Percentiles rank a stretch among this genome's conserved stretches.
Evolutionary conservation across 2,888 invertebrate genomes (phyloP).

Genomic region (Drosophila fulvimacula): DNA sequence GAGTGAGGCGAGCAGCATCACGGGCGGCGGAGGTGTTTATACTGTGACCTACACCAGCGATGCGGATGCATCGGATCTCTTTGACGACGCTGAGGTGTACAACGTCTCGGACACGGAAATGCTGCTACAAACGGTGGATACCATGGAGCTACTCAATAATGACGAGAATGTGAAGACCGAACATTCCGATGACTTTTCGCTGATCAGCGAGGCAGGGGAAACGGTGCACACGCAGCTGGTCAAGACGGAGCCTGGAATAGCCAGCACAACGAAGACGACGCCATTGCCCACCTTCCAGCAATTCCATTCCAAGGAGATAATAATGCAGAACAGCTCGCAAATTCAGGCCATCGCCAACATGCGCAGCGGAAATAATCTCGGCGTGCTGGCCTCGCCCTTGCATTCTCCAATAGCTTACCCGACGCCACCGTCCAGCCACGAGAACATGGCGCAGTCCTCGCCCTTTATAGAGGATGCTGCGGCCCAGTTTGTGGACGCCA

Average conservation of each 20-base stretch:
- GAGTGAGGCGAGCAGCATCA: conserved; percentile 12
- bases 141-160: conserved; percentile 88
- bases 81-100: conserved; percentile 90
- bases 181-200: conserved; percentile 80
- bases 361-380: conserved; percentile 83
- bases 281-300: conserved; percentile 92
- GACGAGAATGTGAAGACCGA: conserved; percentile 85
- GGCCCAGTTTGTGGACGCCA: conserved; percentile 81
- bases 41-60: conserved; percentile 86
- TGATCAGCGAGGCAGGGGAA: conserved; percentile 53
- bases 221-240: conserved; percentile 58
- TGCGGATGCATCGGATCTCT: conserved; percentile 86
- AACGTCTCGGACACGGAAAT: conserved; percentile 89
- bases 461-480: conserved; percentile 84
- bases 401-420: conserved; percentile 92
- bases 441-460: conserved; percentile 87
- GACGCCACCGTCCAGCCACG: conserved; percentile 94
- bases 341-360: conserved; percentile 82
- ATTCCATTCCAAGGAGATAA: conserved; percentile 88
- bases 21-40: conserved; percentile 87
- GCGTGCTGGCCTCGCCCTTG: conserved; percentile 87
- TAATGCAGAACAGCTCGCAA: conserved; percentile 83
- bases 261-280: conserved; percentile 86
- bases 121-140: conserved; percentile 88
- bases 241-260: conserved; percentile 56